Evolutionary conservation across 2,797 vertebrate genomes (phyloP).

Genomic region (Hypotaenidia philippensis): DNA sequence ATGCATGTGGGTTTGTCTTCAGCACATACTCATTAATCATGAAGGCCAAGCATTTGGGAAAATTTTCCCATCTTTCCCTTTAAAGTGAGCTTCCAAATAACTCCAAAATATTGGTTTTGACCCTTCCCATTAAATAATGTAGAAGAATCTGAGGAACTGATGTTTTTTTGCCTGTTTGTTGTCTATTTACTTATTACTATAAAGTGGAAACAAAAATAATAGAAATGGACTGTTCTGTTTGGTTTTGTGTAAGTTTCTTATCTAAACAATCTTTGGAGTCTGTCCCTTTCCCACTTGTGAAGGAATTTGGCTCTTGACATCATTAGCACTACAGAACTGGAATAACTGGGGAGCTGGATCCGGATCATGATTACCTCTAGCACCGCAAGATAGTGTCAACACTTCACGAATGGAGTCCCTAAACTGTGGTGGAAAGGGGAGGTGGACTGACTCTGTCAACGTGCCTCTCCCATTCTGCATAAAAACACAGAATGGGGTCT

Average conservation of each 20-base stretch:
- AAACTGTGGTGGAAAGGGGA: neutral
- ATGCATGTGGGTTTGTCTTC: neutral
- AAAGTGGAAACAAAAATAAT: neutral
- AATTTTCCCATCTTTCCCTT: neutral
- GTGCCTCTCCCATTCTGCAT: neutral
- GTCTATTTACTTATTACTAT: neutral
- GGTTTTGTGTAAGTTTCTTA: neutral
- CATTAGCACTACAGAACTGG: neutral
- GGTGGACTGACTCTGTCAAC: neutral
- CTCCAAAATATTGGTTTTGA: neutral
- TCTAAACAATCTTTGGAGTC: neutral
- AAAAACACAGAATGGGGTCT: neutral
- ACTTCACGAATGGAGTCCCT: neutral
- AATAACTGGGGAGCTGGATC: neutral
- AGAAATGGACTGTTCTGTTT: neutral
- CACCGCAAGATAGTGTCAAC: neutral
- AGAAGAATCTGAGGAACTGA: neutral
- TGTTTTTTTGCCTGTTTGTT: neutral
- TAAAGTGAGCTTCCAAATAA: neutral
- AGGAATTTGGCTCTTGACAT: neutral
- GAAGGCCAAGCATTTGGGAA: neutral
- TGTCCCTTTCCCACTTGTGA: neutral
- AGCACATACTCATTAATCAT: conserved; percentile 11
- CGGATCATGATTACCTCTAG: neutral
- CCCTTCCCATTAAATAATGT: neutral